A percentile compares a stretch with the other conserved stretches of the same genome.
Evolutionary conservation across 2,888 invertebrate genomes (phyloP).

Genomic region (Lepidochitona cinerea): DNA sequence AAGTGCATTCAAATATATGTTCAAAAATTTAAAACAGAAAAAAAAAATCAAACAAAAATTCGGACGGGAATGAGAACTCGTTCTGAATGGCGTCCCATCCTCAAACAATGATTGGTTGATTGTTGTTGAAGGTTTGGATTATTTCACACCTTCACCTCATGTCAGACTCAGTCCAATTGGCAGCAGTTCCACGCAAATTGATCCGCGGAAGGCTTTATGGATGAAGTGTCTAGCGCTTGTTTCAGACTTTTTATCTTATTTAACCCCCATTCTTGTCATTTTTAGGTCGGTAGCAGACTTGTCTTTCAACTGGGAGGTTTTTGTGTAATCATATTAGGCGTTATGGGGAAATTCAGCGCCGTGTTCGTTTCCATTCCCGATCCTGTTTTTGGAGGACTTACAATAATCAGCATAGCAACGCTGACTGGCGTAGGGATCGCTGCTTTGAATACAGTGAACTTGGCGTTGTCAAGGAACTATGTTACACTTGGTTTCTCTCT

Average conservation of each 20-base stretch:
- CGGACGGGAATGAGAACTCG: no score
- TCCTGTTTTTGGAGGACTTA: not conserved
- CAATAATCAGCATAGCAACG: not conserved
- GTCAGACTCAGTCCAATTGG: no score
- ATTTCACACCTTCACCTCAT: no score
- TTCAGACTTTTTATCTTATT: not conserved
- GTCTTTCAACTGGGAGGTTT: conserved; percentile 2
- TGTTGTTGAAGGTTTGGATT: no score
- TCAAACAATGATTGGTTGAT: no score
- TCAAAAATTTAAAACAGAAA: no score
- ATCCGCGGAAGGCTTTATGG: no score
- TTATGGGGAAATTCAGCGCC: not conserved
- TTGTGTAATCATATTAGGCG: not conserved
- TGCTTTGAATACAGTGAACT: not conserved
- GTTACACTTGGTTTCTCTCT: not conserved
- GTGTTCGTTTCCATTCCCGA: not conserved
- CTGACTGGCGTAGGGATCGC: not conserved
- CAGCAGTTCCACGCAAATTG: no score
- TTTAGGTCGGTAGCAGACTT: not conserved
- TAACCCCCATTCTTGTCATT: not conserved
- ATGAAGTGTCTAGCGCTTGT: not conserved
- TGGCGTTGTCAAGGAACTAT: not conserved
- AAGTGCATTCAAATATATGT: no score
- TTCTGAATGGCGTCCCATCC: no score
- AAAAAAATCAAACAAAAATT: no score